phyloP scores from a whole-genome alignment of 2,888 invertebrate species.

The Drosophila barbarae region DNA sequence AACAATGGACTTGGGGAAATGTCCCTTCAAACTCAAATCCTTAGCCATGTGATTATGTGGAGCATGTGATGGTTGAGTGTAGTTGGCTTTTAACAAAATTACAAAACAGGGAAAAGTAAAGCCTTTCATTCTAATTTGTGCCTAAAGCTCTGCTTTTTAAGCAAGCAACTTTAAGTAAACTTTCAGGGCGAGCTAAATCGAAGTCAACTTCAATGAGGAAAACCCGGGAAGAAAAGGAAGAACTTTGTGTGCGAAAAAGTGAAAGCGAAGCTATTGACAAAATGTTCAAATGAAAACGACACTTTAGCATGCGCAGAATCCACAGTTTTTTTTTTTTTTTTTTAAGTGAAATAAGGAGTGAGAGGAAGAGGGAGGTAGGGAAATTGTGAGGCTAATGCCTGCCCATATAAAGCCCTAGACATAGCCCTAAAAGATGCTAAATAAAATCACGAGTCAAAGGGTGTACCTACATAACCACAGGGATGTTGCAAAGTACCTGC shows the following conservation, averaged over 20 bases:
- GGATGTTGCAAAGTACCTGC: not conserved
- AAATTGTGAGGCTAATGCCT: constrained; percentile 14
- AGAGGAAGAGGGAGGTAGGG: not conserved
- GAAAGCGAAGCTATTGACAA: constrained; percentile 47
- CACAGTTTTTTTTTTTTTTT: not conserved
- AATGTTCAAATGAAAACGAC: constrained; percentile 40
- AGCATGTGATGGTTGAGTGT: constrained; percentile 32
- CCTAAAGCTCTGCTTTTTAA: not conserved
- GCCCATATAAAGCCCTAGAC: not conserved
- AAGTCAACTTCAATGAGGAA: constrained; percentile 21
- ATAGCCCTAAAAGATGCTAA: constrained; percentile 13
- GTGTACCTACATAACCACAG: not conserved
- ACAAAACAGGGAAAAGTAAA: constrained; percentile 12
- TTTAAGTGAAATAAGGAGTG: not conserved
- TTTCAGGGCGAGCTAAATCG: constrained; percentile 8
- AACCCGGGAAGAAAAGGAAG: constrained; percentile 6
- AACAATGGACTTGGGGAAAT: constrained; percentile 45
- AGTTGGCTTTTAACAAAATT: constrained; percentile 61
- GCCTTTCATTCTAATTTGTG: not conserved
- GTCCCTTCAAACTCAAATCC: constrained; percentile 1
- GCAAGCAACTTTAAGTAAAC: constrained; percentile 8
- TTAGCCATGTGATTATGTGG: constrained; percentile 44
- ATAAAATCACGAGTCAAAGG: constrained; percentile 10
- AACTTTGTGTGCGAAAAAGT: constrained; percentile 43
- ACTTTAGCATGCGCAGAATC: constrained; percentile 43